Evolutionary conservation across 2,113 vertebrate genomes (phyloP).

Genomic region (Chlamydotis undulata): DNA sequence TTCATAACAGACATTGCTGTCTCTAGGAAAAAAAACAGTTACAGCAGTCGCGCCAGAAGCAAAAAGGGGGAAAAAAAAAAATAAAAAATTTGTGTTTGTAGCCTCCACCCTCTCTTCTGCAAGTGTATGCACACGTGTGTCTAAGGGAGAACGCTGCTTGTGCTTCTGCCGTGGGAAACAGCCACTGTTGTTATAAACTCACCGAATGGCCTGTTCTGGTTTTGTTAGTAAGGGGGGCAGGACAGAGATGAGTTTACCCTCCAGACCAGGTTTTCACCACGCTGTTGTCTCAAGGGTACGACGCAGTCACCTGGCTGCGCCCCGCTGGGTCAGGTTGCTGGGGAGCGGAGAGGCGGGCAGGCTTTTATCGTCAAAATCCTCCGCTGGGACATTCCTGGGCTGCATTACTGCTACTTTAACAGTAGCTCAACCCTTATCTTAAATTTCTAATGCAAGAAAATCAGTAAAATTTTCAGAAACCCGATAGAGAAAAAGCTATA

Average conservation of each 20-base stretch:
- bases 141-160: background rate
- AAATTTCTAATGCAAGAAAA: background rate
- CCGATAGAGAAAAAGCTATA: background rate
- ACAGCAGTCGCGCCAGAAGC: background rate
- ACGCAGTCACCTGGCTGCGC: background rate
- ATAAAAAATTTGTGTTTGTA: background rate
- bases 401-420: too few relatives aligned
- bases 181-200: background rate
- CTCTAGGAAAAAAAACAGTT: background rate
- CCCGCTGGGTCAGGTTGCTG: background rate
- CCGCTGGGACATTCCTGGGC: too few relatives aligned
- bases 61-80: background rate
- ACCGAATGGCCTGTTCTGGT: background rate
- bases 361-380: background rate
- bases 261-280: background rate
- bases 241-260: background rate
- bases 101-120: background rate
- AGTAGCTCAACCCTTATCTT: background rate
- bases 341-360: background rate
- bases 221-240: too few relatives aligned
- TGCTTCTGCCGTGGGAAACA: background rate
- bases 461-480: background rate
- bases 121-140: accelerated
- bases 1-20: background rate
- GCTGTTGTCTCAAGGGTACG: background rate